Percentiles rank a stretch among this genome's conserved stretches.
Evolutionary conservation across 1,140 invertebrate species (phyloP).

Genomic region (Coenobita brevimanus): DNA sequence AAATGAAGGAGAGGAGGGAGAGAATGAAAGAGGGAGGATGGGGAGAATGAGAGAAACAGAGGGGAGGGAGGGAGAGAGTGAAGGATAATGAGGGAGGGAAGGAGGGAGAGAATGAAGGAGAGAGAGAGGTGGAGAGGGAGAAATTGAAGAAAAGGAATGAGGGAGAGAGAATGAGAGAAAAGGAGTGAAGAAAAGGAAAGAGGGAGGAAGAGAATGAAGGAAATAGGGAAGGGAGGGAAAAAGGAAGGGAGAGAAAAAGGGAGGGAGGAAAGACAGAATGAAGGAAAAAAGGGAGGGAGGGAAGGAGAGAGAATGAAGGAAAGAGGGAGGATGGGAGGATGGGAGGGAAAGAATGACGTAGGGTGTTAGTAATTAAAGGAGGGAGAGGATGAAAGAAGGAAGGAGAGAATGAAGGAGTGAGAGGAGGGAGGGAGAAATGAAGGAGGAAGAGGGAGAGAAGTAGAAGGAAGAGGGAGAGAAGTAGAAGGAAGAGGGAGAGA

Average conservation of each 20-base stretch:
- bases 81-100: no score
- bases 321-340: neutral
- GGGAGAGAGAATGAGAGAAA: neutral
- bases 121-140: no score
- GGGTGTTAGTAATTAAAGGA: neutral
- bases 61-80: no score
- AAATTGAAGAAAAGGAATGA: neutral
- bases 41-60: no score
- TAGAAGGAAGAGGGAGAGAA: neutral
- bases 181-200: neutral
- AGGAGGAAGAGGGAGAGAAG: neutral
- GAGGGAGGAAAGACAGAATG: neutral
- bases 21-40: no score
- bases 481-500: neutral
- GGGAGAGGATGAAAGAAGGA: neutral
- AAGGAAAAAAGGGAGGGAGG: neutral
- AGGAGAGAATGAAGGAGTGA: neutral
- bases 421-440: neutral
- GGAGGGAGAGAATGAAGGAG: no score
- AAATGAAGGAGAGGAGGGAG: no score
- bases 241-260: neutral
- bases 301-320: constrained; percentile 1
- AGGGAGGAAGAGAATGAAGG: neutral
- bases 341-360: neutral
- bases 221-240: neutral